Evolutionary conservation across 2,888 invertebrate species (phyloP), one percentile per base, ranked within the genome.

Genomic region (Buathra laborator): DNA sequence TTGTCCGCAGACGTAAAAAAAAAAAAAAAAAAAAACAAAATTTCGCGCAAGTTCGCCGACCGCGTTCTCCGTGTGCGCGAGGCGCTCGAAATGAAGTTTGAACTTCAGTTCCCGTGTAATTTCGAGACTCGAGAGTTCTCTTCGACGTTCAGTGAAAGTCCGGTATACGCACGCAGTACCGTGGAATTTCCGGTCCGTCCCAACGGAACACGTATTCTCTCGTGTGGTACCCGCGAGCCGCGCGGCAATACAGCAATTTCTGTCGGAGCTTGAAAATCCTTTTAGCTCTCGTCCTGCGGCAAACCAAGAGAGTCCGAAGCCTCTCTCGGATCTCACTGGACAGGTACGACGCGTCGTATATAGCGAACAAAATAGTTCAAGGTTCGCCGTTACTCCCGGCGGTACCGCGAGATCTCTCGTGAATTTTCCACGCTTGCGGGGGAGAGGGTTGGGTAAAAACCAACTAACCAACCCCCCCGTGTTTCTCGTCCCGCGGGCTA

Each of bases 51-150:
- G 64, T 48, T 75, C 46, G 37, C 46, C 44, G 43, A 43, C 59
- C 59, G 46, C 74, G n/a, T 9, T 37, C n/a, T 1, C 24, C 29
- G 14, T 32, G 29, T 59, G 29, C 29, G 2, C 29, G 29, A 16
- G 12, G 48, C n/a, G 19, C 12, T 19, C 32, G 68, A 78, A 78
- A 78, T 68, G 68, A 59, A 14, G 77, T 78, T 78, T 68, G 46
- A 78, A 78, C 68, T 78, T 78, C n/a, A 46, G 56, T 68, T n/a
- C 59, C 14, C 68, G 59, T 56, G 77, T 68, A 68, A 68, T 68
- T 62, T 46, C 19, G n/a, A 48, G 43, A 19, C 53, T 62, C 56
- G 56, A 56, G 56, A 1, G 10, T 24, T 43, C n/a, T n/a, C 37
- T 1, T 19, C 37, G 19, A 43, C 9, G 32, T 43, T 19, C 56